Base-by-base conservation (phyloP, 2,888 invertebrate species). In the Notodonta ziczac region DNA sequence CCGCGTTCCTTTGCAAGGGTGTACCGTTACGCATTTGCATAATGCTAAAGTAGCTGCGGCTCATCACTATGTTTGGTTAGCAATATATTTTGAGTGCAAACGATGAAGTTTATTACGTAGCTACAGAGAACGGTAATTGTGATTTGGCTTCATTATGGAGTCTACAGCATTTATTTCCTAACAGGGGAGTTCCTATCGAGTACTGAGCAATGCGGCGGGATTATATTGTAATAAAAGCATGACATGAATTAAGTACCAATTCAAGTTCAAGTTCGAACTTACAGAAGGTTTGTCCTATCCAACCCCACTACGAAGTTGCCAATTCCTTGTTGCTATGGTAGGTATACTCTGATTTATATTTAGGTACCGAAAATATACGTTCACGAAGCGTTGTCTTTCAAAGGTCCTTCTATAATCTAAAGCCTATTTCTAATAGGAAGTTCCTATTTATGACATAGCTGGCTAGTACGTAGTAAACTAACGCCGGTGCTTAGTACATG, bases 1-100 rank as follows among this genome's bases (percentile, higher is more conserved):
- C 89, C 89, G 90, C 89, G 85, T 90, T 89, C 88, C 86, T 83
- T 78, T 73, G 76, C 77, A 73, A 72, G 74, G 70, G 73, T 77
- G 73, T 78, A 83, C 87, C 83, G 85, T 86, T 89, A 87, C 77
- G 73, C 69, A 80, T 88, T 82, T 83, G 77, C 83, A 84, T 86
- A 83, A 81, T 77, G 67, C 71, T 73, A 69, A 76, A 63, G 69
- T 70, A 71, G 69, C 72, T 66, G 62, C 60, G 66, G 66, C 69
- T 76, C 75, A 72, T 80, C 71, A 74, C 63, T 76, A 75, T 72
- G 66, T 74, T 72, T 61, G 60, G 53, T 61, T 66, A 65, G 70
- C 65, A 66, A 65, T 65, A 56, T 5, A n/a, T 46, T 46, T 46
- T 6, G n/a, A n/a, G n/a, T 35, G 35, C 35, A 35, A 5, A 35